Conservation (phyloP, 2,113 vertebrate genomes). For the Gambusia holbrooki region DNA sequence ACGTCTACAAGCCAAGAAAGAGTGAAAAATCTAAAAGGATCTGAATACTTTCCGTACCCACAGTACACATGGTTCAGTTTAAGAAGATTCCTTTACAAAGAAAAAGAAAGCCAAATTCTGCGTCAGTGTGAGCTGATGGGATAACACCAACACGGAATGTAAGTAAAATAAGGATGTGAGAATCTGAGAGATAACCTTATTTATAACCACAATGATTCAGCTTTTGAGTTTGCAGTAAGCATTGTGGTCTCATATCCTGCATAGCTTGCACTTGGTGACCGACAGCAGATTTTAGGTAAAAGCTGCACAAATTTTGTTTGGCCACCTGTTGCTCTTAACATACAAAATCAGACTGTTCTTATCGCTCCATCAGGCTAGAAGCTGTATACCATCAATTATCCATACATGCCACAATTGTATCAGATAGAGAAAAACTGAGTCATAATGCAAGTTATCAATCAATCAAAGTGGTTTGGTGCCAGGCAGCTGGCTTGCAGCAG, state of each 20-base stretch:
- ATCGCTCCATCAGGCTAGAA: background rate
- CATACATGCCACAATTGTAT: background rate
- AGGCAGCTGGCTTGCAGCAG: background rate
- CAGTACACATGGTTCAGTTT: too few relatives aligned
- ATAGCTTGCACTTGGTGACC: too few relatives aligned
- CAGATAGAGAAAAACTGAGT: background rate
- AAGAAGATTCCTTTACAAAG: background rate
- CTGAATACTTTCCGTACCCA: background rate
- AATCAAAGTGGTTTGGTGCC: background rate
- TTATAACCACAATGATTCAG: conserved; percentile 23
- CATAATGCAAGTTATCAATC: background rate
- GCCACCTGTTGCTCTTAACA: background rate
- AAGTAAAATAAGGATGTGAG: background rate
- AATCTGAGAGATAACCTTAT: background rate
- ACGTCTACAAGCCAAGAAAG: too few relatives aligned
- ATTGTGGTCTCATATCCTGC: background rate
- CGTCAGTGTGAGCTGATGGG: background rate
- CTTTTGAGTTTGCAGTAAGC: background rate
- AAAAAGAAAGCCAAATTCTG: background rate
- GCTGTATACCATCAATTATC: background rate
- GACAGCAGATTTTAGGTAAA: background rate
- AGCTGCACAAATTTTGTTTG: too few relatives aligned
- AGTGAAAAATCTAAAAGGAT: too few relatives aligned
- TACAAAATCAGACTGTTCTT: background rate
- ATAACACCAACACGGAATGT: background rate